These are phyloP conservation scores for Chiloscyllium plagiosum DNA, from an alignment of 2,113 vertebrate species.

Conservation along the genomic window DNA sequence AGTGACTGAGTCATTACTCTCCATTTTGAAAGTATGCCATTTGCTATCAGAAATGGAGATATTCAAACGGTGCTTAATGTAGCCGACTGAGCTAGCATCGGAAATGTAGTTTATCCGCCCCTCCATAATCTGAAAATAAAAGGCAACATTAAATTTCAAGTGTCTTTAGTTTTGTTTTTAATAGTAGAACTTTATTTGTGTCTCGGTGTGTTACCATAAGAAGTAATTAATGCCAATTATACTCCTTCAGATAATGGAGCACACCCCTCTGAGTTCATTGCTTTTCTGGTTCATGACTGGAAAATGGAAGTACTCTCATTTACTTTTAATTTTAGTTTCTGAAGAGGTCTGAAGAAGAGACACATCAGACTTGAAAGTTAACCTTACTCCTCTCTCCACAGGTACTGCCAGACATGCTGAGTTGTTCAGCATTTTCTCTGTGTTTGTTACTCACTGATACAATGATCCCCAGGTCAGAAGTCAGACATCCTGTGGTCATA, in stretches of 20 bases:
- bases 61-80: slow-evolving; percentile 46
- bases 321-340: neutral
- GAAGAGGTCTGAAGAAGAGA: too few relatives aligned
- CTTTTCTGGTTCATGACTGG: neutral
- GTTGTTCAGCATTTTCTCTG: too few relatives aligned
- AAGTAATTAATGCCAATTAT: neutral
- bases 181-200: neutral
- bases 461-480: too few relatives aligned
- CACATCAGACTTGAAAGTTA: too few relatives aligned
- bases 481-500: too few relatives aligned
- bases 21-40: slow-evolving; percentile 56
- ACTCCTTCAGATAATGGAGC: neutral
- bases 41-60: slow-evolving; percentile 49
- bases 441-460: too few relatives aligned
- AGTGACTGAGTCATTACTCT: slow-evolving; percentile 40
- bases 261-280: neutral
- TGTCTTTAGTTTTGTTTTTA: neutral
- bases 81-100: slow-evolving; percentile 44
- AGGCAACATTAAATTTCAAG: neutral
- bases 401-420: too few relatives aligned
- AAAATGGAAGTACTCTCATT: neutral
- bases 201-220: neutral
- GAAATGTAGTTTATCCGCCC: slow-evolving; percentile 47
- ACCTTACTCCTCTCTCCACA: too few relatives aligned
- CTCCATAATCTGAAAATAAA: slow-evolving; percentile 50